Evolutionary conservation across 2,797 vertebrate species (phyloP), one percentile per base, ranked within the genome.

Genomic region (Lithobates sylvaticus): DNA sequence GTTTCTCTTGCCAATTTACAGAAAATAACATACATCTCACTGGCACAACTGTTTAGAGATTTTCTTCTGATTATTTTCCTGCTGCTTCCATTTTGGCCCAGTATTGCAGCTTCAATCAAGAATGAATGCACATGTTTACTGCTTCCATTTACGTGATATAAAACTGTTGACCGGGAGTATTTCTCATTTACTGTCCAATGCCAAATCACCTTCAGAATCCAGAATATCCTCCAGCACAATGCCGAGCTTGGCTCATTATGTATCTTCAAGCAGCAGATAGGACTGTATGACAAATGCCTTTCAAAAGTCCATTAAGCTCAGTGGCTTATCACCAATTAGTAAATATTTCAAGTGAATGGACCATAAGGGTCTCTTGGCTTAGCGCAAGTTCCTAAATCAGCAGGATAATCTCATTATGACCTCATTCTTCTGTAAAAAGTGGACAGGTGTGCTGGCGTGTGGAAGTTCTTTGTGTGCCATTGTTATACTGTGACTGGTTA

Each of bases 271-370:
- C 34, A 54, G 23, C 42, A 69, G 65, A 50, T 23, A 70, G 21
- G 26, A 27, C 15, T 5, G 26, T 70, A 50, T 80, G 78, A 80
- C 42, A 70, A 80, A 72, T 68, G 61, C 70, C 79, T 73, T 72
- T 23, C 71, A 21, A 81, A 15, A 69, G 50, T 0, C 69, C 32
- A 64, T 81, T 81, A 34, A 61, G 79, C 29, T 50, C 69, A 10
- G 23, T 29, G 79, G 69, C 42, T 81, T 73, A 72, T 73, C 79
- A 81, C 79, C 79, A 81, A 81, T 81, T 81, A 81, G 69, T 73
- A 81, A 81, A 81, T 81, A 81, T 81, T 81, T 81, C 79, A 72
- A 39, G 32, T 81, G 79, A 71, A 81, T 81, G n/a, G 69, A 42
- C 79, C 79, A 81, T 81, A 81, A 81, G 79, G 69, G 79, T 73